These are phyloP conservation scores for Ophion ellenae DNA, from an alignment of 2,888 invertebrate species.

Conservation along the genomic window DNA sequence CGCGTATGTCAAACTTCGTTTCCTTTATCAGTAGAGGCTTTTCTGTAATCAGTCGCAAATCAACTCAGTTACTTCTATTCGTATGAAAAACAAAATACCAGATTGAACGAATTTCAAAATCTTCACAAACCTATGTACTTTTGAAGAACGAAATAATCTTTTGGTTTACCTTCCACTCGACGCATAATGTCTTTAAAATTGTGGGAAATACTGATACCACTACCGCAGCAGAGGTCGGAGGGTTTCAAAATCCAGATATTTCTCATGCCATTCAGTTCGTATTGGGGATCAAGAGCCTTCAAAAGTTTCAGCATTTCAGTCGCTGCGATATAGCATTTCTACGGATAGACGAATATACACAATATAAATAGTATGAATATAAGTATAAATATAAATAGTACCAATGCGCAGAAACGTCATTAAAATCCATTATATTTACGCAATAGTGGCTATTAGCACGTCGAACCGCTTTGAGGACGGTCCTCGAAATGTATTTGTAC, in stretches of 20 bases:
- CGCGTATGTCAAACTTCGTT: constrained; percentile 96
- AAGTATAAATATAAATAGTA: no score
- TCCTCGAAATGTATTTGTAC: no score
- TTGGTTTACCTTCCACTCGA: constrained; percentile 85
- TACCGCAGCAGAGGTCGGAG: constrained; percentile 91
- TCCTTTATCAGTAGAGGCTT: constrained; percentile 92
- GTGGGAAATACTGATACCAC: constrained; percentile 92
- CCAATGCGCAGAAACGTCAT: no score
- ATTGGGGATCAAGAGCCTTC: constrained; percentile 77
- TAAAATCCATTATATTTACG: no score
- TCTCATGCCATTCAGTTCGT: constrained; percentile 88
- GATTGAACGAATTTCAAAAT: constrained; percentile 42
- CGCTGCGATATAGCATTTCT: constrained; percentile 68
- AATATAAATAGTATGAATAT: background rate
- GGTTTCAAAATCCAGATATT: constrained; percentile 97
- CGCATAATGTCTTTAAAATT: constrained; percentile 90
- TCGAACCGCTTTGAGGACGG: no score
- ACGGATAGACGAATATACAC: background rate
- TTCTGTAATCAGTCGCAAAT: constrained; percentile 85
- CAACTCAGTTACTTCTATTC: background rate
- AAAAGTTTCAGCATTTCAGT: constrained; percentile 70
- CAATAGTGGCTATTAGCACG: no score
- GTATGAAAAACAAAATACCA: background rate
- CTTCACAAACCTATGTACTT: constrained; percentile 92
- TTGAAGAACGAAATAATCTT: constrained; percentile 91